Percentiles rank a stretch among this genome's conserved stretches.
Evolutionary conservation across 2,113 vertebrate species (phyloP).

Genomic region (Macquaria australasica): DNA sequence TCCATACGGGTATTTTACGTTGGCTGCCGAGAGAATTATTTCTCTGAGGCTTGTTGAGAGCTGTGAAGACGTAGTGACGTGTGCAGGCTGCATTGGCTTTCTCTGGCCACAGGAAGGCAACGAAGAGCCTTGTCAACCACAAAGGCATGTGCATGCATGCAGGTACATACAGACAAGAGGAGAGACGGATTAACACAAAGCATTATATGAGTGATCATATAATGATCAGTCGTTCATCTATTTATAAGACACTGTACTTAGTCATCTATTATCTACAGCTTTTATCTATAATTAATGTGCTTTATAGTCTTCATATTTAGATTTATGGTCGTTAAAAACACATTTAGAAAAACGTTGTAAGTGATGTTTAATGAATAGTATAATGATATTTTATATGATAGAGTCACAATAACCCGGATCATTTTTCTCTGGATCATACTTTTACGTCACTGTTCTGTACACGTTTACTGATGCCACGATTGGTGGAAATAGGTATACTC

Average conservation of each 20-base stretch:
- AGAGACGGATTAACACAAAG: conserved; percentile 21
- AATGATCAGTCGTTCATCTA: not conserved
- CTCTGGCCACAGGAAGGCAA: conserved; percentile 82
- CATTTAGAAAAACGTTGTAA: not conserved
- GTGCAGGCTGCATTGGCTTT: conserved; percentile 66
- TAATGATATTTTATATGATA: not conserved
- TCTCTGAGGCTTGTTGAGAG: conserved; percentile 11
- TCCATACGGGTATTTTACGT: conserved; percentile 76
- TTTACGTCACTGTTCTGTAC: conserved; percentile 57
- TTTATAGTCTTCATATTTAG: not conserved
- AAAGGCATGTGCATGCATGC: conserved; percentile 42
- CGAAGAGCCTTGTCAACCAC: conserved; percentile 71
- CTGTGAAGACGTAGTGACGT: conserved; percentile 36
- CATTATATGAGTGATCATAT: not conserved
- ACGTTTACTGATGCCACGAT: conserved; percentile 53
- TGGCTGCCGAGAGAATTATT: conserved; percentile 33
- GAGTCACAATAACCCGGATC: not conserved
- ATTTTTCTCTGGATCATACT: not conserved
- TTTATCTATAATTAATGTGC: not conserved
- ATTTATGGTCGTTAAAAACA: not conserved
- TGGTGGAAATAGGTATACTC: conserved; percentile 73
- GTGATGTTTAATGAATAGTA: not conserved
- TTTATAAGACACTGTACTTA: not conserved
- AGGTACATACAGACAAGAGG: conserved; percentile 25
- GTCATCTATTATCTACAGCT: not conserved